phyloP scores from a whole-genome alignment of 1,140 invertebrate genomes.

The Gonioctena quinquepunctata region DNA sequence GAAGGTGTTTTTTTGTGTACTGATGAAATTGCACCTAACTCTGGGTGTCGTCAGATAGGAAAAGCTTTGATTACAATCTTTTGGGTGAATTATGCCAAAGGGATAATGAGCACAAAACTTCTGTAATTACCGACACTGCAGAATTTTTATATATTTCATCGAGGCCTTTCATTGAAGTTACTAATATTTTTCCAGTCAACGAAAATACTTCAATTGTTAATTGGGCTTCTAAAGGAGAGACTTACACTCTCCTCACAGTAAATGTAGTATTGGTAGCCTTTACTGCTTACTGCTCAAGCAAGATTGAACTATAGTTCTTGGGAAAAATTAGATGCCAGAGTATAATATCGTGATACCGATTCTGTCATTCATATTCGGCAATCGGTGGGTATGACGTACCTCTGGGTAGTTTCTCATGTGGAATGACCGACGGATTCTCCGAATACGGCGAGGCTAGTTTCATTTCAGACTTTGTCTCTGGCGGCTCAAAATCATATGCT shows the following conservation, averaged over 20 bases:
- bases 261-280: constrained; percentile 50
- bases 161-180: constrained; percentile 35
- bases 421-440: constrained; percentile 45
- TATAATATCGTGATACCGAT: constrained; percentile 57
- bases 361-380: constrained; percentile 40
- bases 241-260: constrained; percentile 17
- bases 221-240: constrained; percentile 26
- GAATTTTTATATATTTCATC: constrained; percentile 36
- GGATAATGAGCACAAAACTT: constrained; percentile 9
- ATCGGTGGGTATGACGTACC: constrained; percentile 26
- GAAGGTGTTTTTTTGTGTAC: constrained; percentile 51
- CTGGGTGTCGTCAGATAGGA: constrained; percentile 7
- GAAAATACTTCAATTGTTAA: constrained; percentile 41
- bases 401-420: constrained; percentile 44
- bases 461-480: constrained; percentile 35
- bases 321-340: constrained; percentile 45
- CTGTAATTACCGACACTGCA: constrained; percentile 8
- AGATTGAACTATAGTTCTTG: constrained; percentile 46
- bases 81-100: constrained; percentile 26
- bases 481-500: constrained; percentile 25
- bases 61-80: constrained; percentile 27
- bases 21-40: constrained; percentile 20
- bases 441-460: constrained; percentile 22
- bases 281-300: constrained; percentile 50
- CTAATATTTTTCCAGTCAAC: constrained; percentile 30